Conservation (phyloP, 2,113 vertebrate species). For the Cryptomyrus ogoouensis region DNA sequence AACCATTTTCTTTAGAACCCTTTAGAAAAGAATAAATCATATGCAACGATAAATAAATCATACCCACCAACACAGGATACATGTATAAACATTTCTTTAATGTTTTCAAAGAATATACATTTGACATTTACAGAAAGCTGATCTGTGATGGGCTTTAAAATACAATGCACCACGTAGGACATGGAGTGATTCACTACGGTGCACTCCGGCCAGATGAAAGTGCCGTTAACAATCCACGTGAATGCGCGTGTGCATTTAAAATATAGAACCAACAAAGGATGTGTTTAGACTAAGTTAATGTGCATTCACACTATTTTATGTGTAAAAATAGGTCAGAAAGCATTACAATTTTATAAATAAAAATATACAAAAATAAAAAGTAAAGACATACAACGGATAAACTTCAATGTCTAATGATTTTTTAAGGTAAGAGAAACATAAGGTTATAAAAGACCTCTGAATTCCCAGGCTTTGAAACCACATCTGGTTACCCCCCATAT, state of each 20-base stretch:
- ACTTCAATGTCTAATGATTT: background rate
- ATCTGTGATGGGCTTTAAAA: background rate
- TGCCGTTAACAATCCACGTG: background rate
- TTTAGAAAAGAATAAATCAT: constrained; percentile 18
- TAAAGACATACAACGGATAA: constrained; percentile 6
- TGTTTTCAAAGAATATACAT: constrained; percentile 28
- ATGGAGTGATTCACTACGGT: background rate
- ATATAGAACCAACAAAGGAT: background rate
- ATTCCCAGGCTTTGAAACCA: background rate
- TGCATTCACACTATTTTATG: constrained; percentile 11
- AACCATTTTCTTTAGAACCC: constrained; percentile 4
- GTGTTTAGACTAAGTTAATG: constrained; percentile 6
- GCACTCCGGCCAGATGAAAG: background rate
- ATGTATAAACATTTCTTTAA: constrained; percentile 24
- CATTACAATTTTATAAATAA: constrained; percentile 4
- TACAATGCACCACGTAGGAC: constrained; percentile 11
- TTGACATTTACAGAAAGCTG: constrained; percentile 19
- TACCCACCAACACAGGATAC: constrained; percentile 18
- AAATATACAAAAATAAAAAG: constrained; percentile 16
- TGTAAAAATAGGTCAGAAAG: background rate
- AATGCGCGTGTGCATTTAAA: background rate
- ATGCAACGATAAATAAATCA: background rate
- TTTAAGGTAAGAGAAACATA: background rate
- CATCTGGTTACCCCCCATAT: background rate
- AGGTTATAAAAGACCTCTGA: background rate